Conservation (phyloP, 2,113 vertebrate species). For the Acrocephalus arundinaceus region DNA sequence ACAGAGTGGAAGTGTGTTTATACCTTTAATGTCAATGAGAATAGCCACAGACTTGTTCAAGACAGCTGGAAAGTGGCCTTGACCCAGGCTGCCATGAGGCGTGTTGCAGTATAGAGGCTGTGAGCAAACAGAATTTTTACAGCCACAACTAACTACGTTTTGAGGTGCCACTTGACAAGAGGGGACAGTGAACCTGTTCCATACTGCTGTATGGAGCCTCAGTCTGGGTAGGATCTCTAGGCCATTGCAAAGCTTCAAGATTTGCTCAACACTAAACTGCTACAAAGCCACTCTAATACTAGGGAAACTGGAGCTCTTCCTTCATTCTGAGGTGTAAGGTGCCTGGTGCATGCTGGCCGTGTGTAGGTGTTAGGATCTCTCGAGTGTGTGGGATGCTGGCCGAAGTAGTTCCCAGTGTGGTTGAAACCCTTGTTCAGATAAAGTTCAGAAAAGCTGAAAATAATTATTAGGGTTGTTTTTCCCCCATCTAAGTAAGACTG, state of each 20-base stretch:
- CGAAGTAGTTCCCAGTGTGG: background rate
- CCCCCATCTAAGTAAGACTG: background rate
- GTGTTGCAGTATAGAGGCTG: background rate
- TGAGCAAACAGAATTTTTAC: background rate
- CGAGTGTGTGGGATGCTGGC: fast-evolving
- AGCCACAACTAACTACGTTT: background rate
- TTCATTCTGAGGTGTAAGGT: background rate
- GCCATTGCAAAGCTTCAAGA: background rate
- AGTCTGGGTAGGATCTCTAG: background rate
- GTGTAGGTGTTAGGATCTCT: background rate
- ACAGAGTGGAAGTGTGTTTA: background rate
- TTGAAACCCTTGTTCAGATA: background rate
- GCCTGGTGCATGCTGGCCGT: background rate
- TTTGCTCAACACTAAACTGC: background rate
- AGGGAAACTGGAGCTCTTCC: background rate
- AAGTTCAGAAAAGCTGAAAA: background rate
- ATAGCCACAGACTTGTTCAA: background rate
- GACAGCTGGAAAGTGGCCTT: background rate
- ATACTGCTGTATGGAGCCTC: background rate
- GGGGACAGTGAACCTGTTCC: background rate
- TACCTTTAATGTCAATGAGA: background rate
- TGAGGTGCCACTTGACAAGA: background rate
- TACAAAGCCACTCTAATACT: background rate
- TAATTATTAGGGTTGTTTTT: background rate
- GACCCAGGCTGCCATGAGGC: background rate